phyloP scores from a whole-genome alignment of 2,888 invertebrate genomes.

The Candidula unifasciata region DNA sequence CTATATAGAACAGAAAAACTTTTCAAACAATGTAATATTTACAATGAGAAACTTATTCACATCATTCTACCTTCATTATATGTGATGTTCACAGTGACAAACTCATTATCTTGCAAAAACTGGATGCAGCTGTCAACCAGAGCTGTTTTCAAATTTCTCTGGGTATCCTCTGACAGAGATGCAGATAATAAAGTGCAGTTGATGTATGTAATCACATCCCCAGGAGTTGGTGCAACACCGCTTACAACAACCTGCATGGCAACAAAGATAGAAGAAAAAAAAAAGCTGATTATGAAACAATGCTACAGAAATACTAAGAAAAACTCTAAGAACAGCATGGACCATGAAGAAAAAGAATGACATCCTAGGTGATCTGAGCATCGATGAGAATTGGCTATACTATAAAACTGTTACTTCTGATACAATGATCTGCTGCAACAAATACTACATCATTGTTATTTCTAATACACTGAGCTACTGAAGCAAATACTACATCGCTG shows the following conservation, averaged over 20 bases:
- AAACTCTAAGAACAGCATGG: too few relatives aligned
- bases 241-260: conserved; percentile 86
- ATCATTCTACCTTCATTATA: conserved; percentile 46
- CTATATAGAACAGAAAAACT: too few relatives aligned
- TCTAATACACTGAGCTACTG: too few relatives aligned
- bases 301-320: background rate
- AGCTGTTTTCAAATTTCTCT: conserved; percentile 58
- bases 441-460: too few relatives aligned
- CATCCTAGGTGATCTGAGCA: too few relatives aligned
- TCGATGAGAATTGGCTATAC: too few relatives aligned
- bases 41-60: background rate
- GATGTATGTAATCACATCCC: conserved; percentile 87
- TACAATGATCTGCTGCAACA: too few relatives aligned
- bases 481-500: too few relatives aligned
- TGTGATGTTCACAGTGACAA: conserved; percentile 80
- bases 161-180: conserved; percentile 72
- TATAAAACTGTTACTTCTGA: too few relatives aligned
- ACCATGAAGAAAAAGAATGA: too few relatives aligned
- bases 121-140: conserved; percentile 81
- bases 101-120: conserved; percentile 88
- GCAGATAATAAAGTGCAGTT: conserved; percentile 86
- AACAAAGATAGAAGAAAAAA: conserved; percentile 8
- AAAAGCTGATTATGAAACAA: background rate
- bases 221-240: conserved; percentile 86
- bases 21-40: too few relatives aligned